Base-by-base conservation (phyloP, 2,113 vertebrate species). In the Tragelaphus buxtoni region DNA sequence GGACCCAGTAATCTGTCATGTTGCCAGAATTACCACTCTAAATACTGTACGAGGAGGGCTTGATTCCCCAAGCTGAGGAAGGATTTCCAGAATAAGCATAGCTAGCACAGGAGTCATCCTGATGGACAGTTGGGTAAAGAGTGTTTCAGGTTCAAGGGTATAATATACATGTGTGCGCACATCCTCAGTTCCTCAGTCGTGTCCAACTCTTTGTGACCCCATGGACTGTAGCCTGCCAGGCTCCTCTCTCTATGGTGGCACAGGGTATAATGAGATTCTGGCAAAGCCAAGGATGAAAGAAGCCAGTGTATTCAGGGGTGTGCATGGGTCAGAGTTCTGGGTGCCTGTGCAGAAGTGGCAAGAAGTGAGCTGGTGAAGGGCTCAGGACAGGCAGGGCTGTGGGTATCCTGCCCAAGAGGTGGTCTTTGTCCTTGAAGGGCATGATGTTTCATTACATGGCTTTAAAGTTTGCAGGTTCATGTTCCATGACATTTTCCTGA, bases 161-260 rank as follows among this genome's bases (percentile, higher is more conserved):
- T 74, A 35, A 58, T 1, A 42, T 74, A 35, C 0, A 12, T 26
- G 20, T 26, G 39, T 0, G 0, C 3, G 22, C 39, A 26, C 39
- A 42, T 74, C 22, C 69, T 74, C 39, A 74, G 20, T 42, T 26
- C 22, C 39, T 14, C 22, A 42, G 35, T 74, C 3, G 0, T 74
- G 69, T 74, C 69, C 11, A 42, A 4, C 39, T 42, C 69, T 39
- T 72, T 42, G 69, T 3, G 35, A 74, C 22, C 39, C 35, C 69
- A 42, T 74, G 69, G 69, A 42, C 69, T 14, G 22, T 7, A 74
- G 39, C 39, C 69, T 0, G 0, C 22, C 35, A 74, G 35, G 69
- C 22, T 74, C 22, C 39, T 42, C 69, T 74, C 22, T 42, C 69
- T 22, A 26, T 74, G 69, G 39, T 42, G 69, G 11, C 39, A 4